phyloP scores from a whole-genome alignment of 2,888 invertebrate species.

The Microdon myrmicae region DNA sequence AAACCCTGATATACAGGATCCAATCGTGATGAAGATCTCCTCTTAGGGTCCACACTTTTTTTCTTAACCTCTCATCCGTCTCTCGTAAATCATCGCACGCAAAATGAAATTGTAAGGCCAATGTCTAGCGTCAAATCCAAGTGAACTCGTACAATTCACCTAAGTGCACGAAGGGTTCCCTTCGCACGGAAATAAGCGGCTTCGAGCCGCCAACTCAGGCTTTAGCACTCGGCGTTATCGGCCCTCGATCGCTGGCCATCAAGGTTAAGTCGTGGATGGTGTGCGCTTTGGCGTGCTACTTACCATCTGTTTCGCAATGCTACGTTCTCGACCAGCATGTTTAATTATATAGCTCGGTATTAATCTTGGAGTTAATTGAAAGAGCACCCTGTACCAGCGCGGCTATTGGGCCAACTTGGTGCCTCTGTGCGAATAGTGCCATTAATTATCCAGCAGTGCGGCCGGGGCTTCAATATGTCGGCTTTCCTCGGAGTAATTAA shows the following conservation, averaged over 20 bases:
- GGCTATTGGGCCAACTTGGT: not conserved
- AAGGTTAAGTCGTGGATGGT: constrained; percentile 35
- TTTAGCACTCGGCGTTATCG: constrained; percentile 48
- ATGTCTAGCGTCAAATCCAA: constrained; percentile 48
- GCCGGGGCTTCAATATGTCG: constrained; percentile 36
- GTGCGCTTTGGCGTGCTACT: constrained; percentile 41
- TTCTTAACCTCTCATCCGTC: constrained; percentile 10
- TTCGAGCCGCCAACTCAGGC: not conserved
- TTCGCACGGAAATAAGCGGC: not conserved
- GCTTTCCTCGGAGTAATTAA: constrained; percentile 46
- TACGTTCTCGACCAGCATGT: constrained; percentile 40
- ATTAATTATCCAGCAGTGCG: constrained; percentile 36
- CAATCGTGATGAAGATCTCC: constrained; percentile 40
- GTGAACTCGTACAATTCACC: constrained; percentile 27
- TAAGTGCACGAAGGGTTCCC: constrained; percentile 10
- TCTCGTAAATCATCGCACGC: constrained; percentile 38
- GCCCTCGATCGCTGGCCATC: constrained; percentile 47
- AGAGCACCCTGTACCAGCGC: constrained; percentile 33
- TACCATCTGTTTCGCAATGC: constrained; percentile 19
- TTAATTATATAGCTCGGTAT: constrained; percentile 50
- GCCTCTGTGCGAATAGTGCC: constrained; percentile 22
- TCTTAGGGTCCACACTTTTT: constrained; percentile 20
- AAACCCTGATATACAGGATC: constrained; percentile 29
- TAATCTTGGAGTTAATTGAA: constrained; percentile 42
- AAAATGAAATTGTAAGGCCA: constrained; percentile 49